These are phyloP conservation scores for Leptestheria dahalacensis DNA, from an alignment of 1,140 invertebrate species.

Conservation along the genomic window DNA sequence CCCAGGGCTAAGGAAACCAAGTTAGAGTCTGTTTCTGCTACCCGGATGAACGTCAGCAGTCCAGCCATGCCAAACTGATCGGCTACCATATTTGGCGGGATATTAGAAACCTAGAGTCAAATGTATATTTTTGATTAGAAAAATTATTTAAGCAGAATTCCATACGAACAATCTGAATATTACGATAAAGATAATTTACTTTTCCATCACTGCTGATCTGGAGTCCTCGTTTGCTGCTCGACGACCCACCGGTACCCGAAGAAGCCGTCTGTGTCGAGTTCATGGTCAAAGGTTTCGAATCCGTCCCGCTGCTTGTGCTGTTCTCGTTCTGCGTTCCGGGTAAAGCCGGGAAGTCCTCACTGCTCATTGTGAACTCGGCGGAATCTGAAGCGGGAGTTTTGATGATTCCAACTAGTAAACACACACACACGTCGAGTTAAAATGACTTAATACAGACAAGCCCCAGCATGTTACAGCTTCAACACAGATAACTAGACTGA, in stretches of 20 bases:
- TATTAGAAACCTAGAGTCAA: constrained; percentile 72
- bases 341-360: constrained; percentile 96
- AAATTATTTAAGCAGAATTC: background rate
- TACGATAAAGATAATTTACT: constrained; percentile 18
- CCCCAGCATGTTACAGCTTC: background rate
- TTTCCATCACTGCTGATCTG: constrained; percentile 85
- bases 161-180: background rate
- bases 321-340: constrained; percentile 40
- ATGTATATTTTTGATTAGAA: background rate
- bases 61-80: constrained; percentile 99
- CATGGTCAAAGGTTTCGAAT: constrained; percentile 5
- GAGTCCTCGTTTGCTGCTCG: constrained; percentile 53
- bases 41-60: constrained; percentile 88
- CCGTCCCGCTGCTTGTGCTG: constrained; percentile 1
- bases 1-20: constrained; percentile 88
- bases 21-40: constrained; percentile 91
- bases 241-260: background rate
- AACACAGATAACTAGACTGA: background rate
- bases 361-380: constrained; percentile 92
- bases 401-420: constrained; percentile 72
- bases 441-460: constrained; percentile 20
- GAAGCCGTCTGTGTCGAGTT: constrained; percentile 1
- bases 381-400: constrained; percentile 81
- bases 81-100: constrained; percentile 93
- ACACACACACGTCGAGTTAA: background rate